phyloP scores from a whole-genome alignment of 2,888 invertebrate genomes.

The Epiblema foenella region DNA sequence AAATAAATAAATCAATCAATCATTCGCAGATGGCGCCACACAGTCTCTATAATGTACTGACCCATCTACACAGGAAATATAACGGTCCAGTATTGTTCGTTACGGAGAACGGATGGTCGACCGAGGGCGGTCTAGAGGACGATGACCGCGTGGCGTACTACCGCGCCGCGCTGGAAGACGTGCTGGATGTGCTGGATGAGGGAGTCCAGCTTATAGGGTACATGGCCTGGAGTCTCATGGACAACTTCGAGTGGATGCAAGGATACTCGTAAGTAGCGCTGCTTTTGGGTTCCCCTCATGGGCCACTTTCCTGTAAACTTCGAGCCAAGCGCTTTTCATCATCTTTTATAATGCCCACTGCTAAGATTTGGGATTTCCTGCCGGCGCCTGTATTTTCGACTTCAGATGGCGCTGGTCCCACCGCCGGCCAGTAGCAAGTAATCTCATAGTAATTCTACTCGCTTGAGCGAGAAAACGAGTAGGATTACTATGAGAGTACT shows the following conservation, averaged over 20 bases:
- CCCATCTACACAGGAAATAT: constrained; percentile 74
- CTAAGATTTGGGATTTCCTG: no score
- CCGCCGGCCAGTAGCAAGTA: no score
- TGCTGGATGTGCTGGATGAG: constrained; percentile 67
- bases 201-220: constrained; percentile 81
- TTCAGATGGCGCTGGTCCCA: no score
- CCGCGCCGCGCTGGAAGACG: constrained; percentile 58
- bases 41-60: constrained; percentile 83
- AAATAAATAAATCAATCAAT: no score
- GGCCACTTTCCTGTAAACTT: no score
- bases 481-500: no score
- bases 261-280: constrained; percentile 10
- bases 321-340: no score
- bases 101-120: constrained; percentile 86
- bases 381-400: no score
- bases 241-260: constrained; percentile 87
- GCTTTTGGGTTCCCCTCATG: not conserved
- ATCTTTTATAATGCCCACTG: no score
- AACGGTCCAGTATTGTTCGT: constrained; percentile 82
- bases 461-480: no score
- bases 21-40: constrained; percentile 77
- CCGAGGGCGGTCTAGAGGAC: constrained; percentile 67
- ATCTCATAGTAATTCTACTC: no score
- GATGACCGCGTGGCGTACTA: constrained; percentile 73
- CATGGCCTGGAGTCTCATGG: constrained; percentile 86